Base-by-base conservation (phyloP, 2,888 invertebrate genomes). In the Cosmia pyralina region DNA sequence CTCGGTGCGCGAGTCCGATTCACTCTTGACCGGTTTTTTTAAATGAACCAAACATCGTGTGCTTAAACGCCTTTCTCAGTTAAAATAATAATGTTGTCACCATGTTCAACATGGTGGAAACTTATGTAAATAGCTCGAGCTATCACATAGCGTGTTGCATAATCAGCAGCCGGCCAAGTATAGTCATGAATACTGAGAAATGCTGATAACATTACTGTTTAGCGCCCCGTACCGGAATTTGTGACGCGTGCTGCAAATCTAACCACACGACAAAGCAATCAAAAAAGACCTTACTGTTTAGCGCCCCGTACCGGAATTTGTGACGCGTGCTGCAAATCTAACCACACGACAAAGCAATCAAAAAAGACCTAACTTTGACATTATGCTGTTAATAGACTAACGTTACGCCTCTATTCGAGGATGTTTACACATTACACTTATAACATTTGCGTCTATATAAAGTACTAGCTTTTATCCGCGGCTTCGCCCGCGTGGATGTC, bases 71-170 rank as follows among this genome's bases (percentile, higher is more conserved):
- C 6, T 44, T 46, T 2, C 28, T 0, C 13, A 6, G 46, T 34
- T 19, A 41, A 46, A 55, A 28, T 72, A 52, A 69, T 48, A 34
- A 53, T 10, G 2, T 53, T 15, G 19, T 59, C 46, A 53, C 50
- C n/a, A 10, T 52, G n/a, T 28, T 62, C 62, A 38, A 41, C 28
- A 57, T 28, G n/a, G 8, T n/a, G 15, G 15, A 4, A 44, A 41
- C 52, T 41, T 70, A 70, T 50, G 22, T 44, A 60, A 70, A 72
- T 63, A 57, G 28, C 65, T 15, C 8, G 2, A 11, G 28, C 28
- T 79, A 79, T 52, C 50, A 79, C 55, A 38, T 58, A 48, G 66
- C 62, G 80, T 80, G 80, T 63, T 58, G 8, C 19, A 63, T 79
- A 48, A 79, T 71, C 80, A 80, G 74, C 46, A 19, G 4, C 44